These are phyloP conservation scores for Cynocephalus volans DNA, from an alignment of 2,113 vertebrate species.

Conservation along the genomic window DNA sequence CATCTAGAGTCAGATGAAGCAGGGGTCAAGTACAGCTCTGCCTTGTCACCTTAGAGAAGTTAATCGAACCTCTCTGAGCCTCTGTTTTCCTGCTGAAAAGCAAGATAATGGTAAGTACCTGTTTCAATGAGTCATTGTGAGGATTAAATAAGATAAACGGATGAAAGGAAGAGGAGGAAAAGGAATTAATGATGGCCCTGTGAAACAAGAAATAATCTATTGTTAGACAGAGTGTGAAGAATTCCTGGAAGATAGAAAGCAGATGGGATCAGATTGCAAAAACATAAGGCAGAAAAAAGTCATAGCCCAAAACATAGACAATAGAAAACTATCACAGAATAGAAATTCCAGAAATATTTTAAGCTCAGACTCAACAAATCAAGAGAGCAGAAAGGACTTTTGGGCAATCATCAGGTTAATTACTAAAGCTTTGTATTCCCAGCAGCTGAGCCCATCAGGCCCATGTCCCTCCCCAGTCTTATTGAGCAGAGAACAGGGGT, in stretches of 20 bases:
- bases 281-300: slow-evolving; percentile 34
- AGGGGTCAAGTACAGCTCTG: not conserved
- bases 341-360: slow-evolving; percentile 72
- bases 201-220: slow-evolving; percentile 44
- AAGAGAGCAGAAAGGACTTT: not conserved
- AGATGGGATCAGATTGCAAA: slow-evolving; percentile 75
- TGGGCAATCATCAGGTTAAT: slow-evolving; percentile 26
- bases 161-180: slow-evolving; percentile 18
- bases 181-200: not conserved
- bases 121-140: not conserved
- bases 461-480: not conserved
- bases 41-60: not conserved
- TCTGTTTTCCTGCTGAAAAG: slow-evolving; percentile 23
- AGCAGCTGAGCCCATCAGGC: not conserved
- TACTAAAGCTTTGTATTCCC: slow-evolving; percentile 28
- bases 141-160: slow-evolving; percentile 36
- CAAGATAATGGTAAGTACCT: slow-evolving; percentile 3
- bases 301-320: slow-evolving; percentile 30
- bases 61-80: not conserved
- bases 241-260: slow-evolving; percentile 76
- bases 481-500: not conserved
- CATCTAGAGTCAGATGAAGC: not conserved
- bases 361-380: slow-evolving; percentile 70
- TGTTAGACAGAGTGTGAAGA: slow-evolving; percentile 70
- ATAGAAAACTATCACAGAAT: slow-evolving; percentile 48